A percentile compares a stretch with the other conserved stretches of the same genome.
Conservation (phyloP, 2,797 vertebrate genomes). For the Amblyopsis hoosieri region DNA sequence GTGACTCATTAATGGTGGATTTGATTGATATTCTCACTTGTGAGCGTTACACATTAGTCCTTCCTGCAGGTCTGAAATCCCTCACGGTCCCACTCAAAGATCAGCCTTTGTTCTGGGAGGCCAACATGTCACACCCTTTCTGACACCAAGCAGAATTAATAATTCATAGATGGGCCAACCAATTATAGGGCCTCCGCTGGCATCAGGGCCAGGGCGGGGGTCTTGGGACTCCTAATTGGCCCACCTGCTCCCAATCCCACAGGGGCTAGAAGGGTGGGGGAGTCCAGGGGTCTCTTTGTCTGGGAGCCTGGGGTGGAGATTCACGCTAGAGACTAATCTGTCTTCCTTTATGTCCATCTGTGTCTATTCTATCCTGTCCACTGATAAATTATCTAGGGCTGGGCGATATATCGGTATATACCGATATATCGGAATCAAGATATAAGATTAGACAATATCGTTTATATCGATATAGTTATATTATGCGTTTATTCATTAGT, state of each 20-base stretch:
- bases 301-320: slow-evolving; percentile 18
- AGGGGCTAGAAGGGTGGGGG: slow-evolving; percentile 36
- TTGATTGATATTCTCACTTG: too few species aligned
- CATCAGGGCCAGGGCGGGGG: slow-evolving; percentile 56
- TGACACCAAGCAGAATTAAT: slow-evolving; percentile 72
- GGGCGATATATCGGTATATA: too few species aligned
- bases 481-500: too few species aligned
- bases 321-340: background rate
- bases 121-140: slow-evolving; percentile 44
- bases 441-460: too few species aligned
- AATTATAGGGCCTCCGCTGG: slow-evolving; percentile 72
- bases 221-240: slow-evolving; percentile 72
- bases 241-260: slow-evolving; percentile 77
- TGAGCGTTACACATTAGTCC: too few species aligned
- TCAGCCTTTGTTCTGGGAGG: slow-evolving; percentile 48
- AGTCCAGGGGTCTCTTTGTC: slow-evolving; percentile 63
- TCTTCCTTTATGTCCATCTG: background rate
- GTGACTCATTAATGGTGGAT: too few species aligned
- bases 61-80: too few species aligned
- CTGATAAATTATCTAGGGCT: too few species aligned
- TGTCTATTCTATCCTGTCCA: slow-evolving; percentile 17
- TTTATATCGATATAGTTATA: too few species aligned
- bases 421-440: too few species aligned
- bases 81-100: slow-evolving; percentile 36
- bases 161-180: slow-evolving; percentile 80